Percentiles rank a stretch among this genome's conserved stretches.
Evolutionary conservation across 2,797 vertebrate species (phyloP).

Genomic region (Gila robusta): DNA sequence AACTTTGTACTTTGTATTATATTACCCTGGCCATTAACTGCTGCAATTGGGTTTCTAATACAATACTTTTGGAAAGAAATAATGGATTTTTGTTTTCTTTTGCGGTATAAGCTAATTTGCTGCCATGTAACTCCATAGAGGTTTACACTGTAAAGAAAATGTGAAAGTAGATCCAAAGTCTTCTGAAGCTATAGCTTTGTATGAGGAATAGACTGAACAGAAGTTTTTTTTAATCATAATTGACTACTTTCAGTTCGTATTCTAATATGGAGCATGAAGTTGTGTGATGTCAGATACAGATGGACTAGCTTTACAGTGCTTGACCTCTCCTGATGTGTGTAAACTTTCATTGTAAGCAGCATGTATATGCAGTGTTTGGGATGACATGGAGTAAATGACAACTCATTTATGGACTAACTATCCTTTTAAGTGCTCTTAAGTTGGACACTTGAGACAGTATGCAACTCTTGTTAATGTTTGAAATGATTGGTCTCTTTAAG

Average conservation of each 20-base stretch:
- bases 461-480: neutral
- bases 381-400: neutral
- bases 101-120: neutral
- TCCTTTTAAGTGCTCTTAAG: slow-evolving; percentile 2
- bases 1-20: neutral
- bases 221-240: neutral
- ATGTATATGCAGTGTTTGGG: neutral
- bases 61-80: neutral
- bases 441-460: slow-evolving; percentile 19
- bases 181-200: neutral
- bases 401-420: neutral
- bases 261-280: neutral
- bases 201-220: neutral
- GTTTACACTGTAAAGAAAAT: neutral
- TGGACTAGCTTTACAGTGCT: neutral
- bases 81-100: neutral
- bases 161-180: neutral
- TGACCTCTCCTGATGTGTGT: neutral
- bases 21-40: neutral
- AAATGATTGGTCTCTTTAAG: slow-evolving; percentile 14
- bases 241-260: neutral
- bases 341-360: neutral
- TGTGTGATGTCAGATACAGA: neutral
- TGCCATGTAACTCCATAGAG: neutral
- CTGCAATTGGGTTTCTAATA: neutral